phyloP scores from a whole-genome alignment of 2,113 vertebrate genomes.

The Psittacara wagleri region DNA sequence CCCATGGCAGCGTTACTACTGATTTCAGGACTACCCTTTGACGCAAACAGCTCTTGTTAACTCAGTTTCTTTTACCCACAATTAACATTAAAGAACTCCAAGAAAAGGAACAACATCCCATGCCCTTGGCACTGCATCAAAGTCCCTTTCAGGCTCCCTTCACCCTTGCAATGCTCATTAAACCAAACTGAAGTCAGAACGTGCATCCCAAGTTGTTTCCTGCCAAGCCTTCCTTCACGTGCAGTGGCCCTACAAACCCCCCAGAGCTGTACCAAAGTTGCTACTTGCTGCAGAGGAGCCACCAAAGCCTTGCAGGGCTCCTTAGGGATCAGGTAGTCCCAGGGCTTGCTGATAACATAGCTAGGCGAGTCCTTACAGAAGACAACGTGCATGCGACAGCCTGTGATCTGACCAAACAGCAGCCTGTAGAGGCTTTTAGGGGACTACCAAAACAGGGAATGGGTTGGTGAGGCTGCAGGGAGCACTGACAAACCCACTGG shows the following conservation, averaged over 20 bases:
- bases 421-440: neutral
- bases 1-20: fast-evolving
- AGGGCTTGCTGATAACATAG: neutral
- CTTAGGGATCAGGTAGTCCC: neutral
- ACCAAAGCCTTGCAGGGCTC: neutral
- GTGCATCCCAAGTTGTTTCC: fast-evolving
- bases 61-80: neutral
- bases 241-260: neutral
- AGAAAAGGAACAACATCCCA: fast-evolving
- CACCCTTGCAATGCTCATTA: neutral
- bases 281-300: neutral
- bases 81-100: neutral
- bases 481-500: neutral
- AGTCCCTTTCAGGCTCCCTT: fast-evolving
- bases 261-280: neutral
- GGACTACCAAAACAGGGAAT: neutral
- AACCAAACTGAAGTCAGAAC: neutral
- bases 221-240: neutral
- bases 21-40: neutral
- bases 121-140: neutral
- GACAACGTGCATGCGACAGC: fast-evolving
- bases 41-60: fast-evolving
- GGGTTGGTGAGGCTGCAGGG: neutral
- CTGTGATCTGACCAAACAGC: fast-evolving
- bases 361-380: neutral